Evolutionary conservation across 2,113 vertebrate species (phyloP).

Genomic region (Mus spicilegus): DNA sequence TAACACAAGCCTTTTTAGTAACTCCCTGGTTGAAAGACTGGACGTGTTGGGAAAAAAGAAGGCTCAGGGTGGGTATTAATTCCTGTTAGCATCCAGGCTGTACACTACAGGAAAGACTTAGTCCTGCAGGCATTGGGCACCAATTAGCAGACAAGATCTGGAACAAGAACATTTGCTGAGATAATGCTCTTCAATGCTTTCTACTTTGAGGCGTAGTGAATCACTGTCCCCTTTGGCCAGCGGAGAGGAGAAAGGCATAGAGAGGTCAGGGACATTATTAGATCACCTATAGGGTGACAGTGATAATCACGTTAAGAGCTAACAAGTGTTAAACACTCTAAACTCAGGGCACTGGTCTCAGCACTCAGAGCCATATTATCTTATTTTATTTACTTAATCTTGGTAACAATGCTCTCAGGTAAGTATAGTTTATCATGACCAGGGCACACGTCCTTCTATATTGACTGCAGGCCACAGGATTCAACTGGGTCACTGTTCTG

Average conservation of each 20-base stretch:
- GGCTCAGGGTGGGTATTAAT: not conserved
- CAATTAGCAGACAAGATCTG: not conserved
- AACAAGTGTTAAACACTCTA: not conserved
- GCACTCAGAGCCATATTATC: not conserved
- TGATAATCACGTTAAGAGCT: not conserved
- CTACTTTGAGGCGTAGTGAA: not conserved
- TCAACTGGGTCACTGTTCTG: not conserved
- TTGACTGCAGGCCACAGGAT: not conserved
- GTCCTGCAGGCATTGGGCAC: not conserved
- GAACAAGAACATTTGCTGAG: not conserved
- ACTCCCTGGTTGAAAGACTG: not conserved
- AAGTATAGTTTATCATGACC: not conserved
- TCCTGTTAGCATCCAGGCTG: not conserved
- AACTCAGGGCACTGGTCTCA: not conserved
- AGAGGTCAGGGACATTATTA: not conserved
- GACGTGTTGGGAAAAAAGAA: not conserved
- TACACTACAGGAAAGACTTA: not conserved
- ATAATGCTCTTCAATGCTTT: not conserved
- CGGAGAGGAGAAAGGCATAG: conserved; percentile 24
- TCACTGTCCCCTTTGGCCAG: not conserved
- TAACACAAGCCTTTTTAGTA: not conserved
- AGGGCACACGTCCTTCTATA: not conserved
- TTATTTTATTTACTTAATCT: conserved; percentile 38
- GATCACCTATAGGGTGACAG: not conserved
- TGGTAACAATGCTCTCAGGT: not conserved